phyloP scores from a whole-genome alignment of 2,113 vertebrate genomes.

The Oncorhynchus kisutch region DNA sequence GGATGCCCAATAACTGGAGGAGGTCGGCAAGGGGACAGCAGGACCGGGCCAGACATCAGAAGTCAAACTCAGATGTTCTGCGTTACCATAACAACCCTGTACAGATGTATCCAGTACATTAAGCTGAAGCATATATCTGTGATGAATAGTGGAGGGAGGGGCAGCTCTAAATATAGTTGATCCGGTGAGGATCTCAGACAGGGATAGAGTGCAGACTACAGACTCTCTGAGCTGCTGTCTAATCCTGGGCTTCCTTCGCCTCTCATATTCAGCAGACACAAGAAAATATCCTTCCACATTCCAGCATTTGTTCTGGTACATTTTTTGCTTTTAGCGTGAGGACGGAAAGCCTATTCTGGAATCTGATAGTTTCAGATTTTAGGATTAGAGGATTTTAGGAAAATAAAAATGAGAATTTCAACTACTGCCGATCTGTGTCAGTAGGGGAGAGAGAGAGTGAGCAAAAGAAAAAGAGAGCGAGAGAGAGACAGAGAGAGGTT shows the following conservation, averaged over 20 bases:
- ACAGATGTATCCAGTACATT: slow-evolving; percentile 42
- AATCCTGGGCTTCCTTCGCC: slow-evolving; percentile 41
- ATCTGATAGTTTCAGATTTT: slow-evolving; percentile 37
- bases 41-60: slow-evolving; percentile 25
- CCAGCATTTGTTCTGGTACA: too few relatives aligned
- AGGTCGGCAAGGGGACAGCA: slow-evolving; percentile 28
- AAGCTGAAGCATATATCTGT: slow-evolving; percentile 51
- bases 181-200: slow-evolving; percentile 57
- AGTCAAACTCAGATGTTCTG: slow-evolving; percentile 35
- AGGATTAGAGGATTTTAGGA: slow-evolving; percentile 49
- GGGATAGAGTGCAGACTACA: slow-evolving; percentile 22
- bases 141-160: slow-evolving; percentile 31
- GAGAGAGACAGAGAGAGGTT: too few relatives aligned
- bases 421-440: slow-evolving; percentile 14
- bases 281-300: slow-evolving; percentile 10
- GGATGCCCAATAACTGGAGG: slow-evolving; percentile 29
- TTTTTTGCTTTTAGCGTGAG: not conserved
- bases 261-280: slow-evolving; percentile 15
- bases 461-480: too few relatives aligned
- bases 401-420: slow-evolving; percentile 21
- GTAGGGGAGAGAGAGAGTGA: slow-evolving; percentile 12
- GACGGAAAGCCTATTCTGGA: not conserved
- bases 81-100: slow-evolving; percentile 49
- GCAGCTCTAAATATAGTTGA: slow-evolving; percentile 59
- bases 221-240: slow-evolving; percentile 40